Evolutionary conservation across 64 coral and sea anemone genomes (phyloP), one percentile per base, ranked within the genome.

Genomic region (Platygyra sinensis): DNA sequence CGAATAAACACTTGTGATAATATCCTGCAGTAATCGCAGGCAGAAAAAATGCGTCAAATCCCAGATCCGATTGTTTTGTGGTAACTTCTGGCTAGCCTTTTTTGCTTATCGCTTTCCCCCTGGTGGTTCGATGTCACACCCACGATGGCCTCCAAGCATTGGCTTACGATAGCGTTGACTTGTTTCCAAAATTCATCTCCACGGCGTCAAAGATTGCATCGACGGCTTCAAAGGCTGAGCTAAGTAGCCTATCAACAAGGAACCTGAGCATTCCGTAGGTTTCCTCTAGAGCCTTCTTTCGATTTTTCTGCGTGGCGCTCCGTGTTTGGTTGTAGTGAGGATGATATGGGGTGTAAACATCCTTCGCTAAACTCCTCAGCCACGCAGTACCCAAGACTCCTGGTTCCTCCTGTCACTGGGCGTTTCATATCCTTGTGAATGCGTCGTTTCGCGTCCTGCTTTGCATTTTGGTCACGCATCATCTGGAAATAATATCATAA

Each of bases 1-100:
- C 91, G 91, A 65, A 93, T 88, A 31, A 89, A 51, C 91, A 93
- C 64, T 93, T 93, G 50, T 86, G 91, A 16, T 93, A 93, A 93
- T 67, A 52, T 60, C 87, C 75, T 93, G 91, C 38, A 83, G 50
- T 93, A 93, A 62, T 93, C 91, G 30, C 88, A 93, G 13, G 86
- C 88, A n/a, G 10, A 64, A 32, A 55, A 93, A 93, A 54, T 92
- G 87, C 90, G 29, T 31, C 49, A 61, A 80, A 79, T 8, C 13
- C 91, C 91, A 20, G 9, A n/a, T 29, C 86, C 84, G 59, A 93
- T 80, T 7, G 76, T 87, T 57, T 80, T 75, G 27, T 93, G 72
- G 76, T 93, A 83, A 30, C 52, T 80, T 7, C 65, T 64, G 13
- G 84, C 80, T 3, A 52, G 64, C 76, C n/a, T 55, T 73, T 27